A percentile compares a stretch with the other conserved stretches of the same genome.
phyloP scores from a whole-genome alignment of 2,797 vertebrate genomes.

The Pogoniulus pusillus region DNA sequence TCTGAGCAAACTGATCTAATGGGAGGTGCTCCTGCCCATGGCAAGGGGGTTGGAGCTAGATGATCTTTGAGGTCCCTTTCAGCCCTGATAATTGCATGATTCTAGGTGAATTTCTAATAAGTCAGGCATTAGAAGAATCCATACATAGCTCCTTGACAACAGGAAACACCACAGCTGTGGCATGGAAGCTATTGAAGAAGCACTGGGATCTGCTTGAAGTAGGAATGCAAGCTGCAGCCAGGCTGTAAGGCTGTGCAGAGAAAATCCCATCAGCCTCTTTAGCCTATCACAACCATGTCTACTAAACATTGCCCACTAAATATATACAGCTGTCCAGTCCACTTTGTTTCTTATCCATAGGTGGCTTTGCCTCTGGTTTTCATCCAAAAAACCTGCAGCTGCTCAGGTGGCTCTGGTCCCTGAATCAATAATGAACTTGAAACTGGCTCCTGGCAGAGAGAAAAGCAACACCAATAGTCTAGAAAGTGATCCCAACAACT shows the following conservation, averaged over 20 bases:
- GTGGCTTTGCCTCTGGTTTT: neutral
- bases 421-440: neutral
- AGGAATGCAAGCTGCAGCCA: neutral
- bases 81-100: too few relatives aligned
- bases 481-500: neutral
- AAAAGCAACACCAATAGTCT: neutral
- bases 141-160: neutral
- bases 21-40: too few relatives aligned
- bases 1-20: too few relatives aligned
- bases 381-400: neutral
- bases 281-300: accelerated
- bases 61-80: too few relatives aligned
- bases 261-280: neutral
- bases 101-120: neutral
- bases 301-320: neutral
- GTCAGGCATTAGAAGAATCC: neutral
- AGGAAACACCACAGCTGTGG: neutral
- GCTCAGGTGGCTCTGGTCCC: neutral
- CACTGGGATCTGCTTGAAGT: neutral
- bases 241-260: neutral
- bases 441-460: neutral
- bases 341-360: neutral
- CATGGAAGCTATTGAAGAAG: neutral
- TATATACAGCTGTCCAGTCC: neutral
- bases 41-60: too few relatives aligned